These are phyloP conservation scores for Clamator glandarius DNA, from an alignment of 2,797 vertebrate species.

Conservation along the genomic window DNA sequence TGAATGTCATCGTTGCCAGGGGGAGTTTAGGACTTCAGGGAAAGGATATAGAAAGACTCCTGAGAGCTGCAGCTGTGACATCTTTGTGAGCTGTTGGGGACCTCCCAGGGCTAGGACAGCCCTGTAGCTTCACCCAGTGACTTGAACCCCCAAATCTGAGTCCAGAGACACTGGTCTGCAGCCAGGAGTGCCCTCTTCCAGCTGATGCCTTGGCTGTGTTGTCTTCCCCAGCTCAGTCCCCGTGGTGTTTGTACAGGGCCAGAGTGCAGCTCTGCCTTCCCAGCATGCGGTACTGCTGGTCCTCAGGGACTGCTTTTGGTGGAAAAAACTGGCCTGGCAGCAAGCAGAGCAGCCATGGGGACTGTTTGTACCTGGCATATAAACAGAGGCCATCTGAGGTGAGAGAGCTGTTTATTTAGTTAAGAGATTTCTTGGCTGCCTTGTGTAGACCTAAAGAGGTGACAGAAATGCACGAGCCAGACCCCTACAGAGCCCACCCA, in stretches of 20 bases:
- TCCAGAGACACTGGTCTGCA: background rate
- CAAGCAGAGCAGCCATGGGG: background rate
- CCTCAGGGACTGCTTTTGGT: background rate
- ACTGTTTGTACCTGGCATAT: slow-evolving; percentile 33
- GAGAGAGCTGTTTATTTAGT: slow-evolving; percentile 38
- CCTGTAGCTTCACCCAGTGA: no score
- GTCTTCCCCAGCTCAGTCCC: background rate
- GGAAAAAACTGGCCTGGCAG: background rate
- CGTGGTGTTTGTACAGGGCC: rapidly evolving
- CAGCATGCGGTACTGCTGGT: rapidly evolving
- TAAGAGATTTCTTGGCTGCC: slow-evolving; percentile 37
- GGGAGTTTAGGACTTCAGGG: background rate
- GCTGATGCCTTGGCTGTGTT: rapidly evolving
- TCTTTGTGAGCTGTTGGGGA: background rate
- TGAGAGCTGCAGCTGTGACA: background rate
- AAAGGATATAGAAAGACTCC: background rate
- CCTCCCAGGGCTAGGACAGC: background rate
- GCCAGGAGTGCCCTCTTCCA: background rate
- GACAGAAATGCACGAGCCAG: background rate
- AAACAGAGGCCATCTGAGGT: slow-evolving; percentile 30
- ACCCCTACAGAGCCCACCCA: background rate
- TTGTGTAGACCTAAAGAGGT: background rate
- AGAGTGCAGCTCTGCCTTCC: background rate
- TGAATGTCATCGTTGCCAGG: background rate
- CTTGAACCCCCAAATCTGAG: background rate